Percentiles rank a stretch among this genome's conserved stretches.
phyloP scores from a whole-genome alignment of 2,797 vertebrate species.

The Hapalemur alaotrensis region DNA sequence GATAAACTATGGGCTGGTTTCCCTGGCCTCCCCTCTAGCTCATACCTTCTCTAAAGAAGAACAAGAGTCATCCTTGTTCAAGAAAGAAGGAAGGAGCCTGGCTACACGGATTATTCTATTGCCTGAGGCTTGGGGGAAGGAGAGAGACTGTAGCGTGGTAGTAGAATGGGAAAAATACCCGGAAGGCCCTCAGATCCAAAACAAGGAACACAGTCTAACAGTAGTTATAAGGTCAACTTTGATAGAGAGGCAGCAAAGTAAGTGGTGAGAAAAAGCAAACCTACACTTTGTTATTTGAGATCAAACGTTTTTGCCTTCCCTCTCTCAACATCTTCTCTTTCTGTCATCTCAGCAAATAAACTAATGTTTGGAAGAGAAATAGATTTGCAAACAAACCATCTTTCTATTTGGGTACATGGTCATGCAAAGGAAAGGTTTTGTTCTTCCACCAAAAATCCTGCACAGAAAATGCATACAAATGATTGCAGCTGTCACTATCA shows the following conservation, averaged over 20 bases:
- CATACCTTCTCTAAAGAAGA: not conserved
- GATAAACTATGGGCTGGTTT: not conserved
- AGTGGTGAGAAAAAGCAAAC: constrained; percentile 58
- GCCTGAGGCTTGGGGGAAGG: not conserved
- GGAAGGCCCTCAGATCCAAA: not conserved
- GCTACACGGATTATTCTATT: not conserved
- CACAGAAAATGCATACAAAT: constrained; percentile 83
- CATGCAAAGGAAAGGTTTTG: constrained; percentile 79
- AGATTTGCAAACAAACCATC: constrained; percentile 83
- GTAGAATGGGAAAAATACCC: not conserved
- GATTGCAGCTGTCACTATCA: constrained; percentile 84
- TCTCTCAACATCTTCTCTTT: constrained; percentile 70
- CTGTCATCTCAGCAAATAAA: constrained; percentile 83
- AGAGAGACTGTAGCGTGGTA: not conserved
- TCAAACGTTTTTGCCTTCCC: constrained; percentile 70
- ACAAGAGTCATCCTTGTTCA: not conserved
- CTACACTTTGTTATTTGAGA: constrained; percentile 71
- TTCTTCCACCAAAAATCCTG: constrained; percentile 72
- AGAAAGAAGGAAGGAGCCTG: not conserved
- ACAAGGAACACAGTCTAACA: not conserved
- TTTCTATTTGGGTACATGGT: constrained; percentile 78
- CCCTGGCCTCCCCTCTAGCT: not conserved
- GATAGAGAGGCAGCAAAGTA: constrained; percentile 61
- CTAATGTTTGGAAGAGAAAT: constrained; percentile 78
- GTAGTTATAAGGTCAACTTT: constrained; percentile 38